These are phyloP conservation scores for Melopsittacus undulatus DNA, from an alignment of 2,797 vertebrate species.

Conservation along the genomic window DNA sequence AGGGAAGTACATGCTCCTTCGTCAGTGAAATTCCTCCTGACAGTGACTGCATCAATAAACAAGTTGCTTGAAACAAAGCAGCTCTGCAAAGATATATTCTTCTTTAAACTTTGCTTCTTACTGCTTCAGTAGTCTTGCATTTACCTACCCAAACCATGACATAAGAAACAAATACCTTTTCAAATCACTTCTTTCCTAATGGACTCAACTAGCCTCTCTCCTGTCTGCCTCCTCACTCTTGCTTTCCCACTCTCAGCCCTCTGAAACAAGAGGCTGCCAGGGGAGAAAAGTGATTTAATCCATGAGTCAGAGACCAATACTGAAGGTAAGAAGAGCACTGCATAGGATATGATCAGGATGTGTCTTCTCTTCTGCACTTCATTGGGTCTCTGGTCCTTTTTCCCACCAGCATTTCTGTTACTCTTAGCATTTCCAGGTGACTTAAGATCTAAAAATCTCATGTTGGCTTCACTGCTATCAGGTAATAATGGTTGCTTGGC, in stretches of 20 bases:
- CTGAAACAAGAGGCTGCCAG: not conserved
- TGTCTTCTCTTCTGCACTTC: not conserved
- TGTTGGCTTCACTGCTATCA: not conserved
- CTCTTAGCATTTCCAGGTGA: not conserved
- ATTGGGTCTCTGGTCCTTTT: not conserved
- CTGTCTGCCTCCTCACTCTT: not conserved
- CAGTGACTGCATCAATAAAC: not conserved
- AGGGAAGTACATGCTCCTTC: not conserved
- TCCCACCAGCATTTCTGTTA: not conserved
- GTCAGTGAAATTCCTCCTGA: not conserved
- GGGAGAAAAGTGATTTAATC: not conserved
- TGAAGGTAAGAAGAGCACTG: not conserved
- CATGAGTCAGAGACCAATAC: not conserved
- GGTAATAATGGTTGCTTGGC: not conserved
- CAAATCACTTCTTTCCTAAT: not conserved
- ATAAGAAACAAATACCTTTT: not conserved
- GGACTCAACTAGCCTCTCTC: not conserved
- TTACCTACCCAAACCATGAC: not conserved
- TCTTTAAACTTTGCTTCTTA: not conserved
- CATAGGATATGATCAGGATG: not conserved
- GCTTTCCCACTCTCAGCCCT: not conserved
- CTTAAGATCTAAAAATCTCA: not conserved
- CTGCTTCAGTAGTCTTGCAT: not conserved
- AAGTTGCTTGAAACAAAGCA: not conserved
- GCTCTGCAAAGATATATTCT: not conserved